Evolutionary conservation across 2,888 invertebrate genomes (phyloP).

Genomic region (Drosophila kanekoi): DNA sequence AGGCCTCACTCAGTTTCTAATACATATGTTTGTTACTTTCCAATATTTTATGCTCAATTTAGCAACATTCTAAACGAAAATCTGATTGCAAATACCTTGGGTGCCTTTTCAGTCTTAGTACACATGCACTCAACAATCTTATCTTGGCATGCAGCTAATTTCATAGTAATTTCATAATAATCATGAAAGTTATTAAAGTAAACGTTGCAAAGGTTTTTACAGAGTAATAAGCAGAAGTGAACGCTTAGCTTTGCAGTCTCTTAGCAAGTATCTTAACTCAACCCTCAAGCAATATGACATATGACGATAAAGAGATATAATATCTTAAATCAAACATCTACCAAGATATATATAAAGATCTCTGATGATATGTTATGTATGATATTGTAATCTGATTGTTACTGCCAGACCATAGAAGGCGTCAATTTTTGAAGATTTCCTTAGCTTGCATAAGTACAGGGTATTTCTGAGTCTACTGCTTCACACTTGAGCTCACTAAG

Average conservation of each 20-base stretch:
- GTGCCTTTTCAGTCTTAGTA: not conserved
- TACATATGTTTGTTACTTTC: too few relatives aligned
- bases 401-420: not conserved
- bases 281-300: too few relatives aligned
- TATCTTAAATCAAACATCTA: too few relatives aligned
- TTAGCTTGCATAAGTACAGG: not conserved
- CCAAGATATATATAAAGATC: too few relatives aligned
- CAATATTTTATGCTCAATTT: too few relatives aligned
- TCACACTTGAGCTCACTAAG: not conserved
- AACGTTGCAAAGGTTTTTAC: not conserved
- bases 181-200: not conserved
- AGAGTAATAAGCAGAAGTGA: too few relatives aligned
- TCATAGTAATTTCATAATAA: not conserved
- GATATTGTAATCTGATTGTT: not conserved
- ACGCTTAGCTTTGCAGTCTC: too few relatives aligned
- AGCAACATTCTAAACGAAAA: too few relatives aligned
- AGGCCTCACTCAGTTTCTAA: too few relatives aligned
- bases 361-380: not conserved
- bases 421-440: not conserved
- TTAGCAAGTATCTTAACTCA: too few relatives aligned
- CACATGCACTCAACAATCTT: not conserved
- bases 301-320: too few relatives aligned
- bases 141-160: not conserved
- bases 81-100: too few relatives aligned
- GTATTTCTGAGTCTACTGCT: constrained; percentile 12